Conservation (phyloP, 2,888 invertebrate species). For the Drosophila basisetae region DNA sequence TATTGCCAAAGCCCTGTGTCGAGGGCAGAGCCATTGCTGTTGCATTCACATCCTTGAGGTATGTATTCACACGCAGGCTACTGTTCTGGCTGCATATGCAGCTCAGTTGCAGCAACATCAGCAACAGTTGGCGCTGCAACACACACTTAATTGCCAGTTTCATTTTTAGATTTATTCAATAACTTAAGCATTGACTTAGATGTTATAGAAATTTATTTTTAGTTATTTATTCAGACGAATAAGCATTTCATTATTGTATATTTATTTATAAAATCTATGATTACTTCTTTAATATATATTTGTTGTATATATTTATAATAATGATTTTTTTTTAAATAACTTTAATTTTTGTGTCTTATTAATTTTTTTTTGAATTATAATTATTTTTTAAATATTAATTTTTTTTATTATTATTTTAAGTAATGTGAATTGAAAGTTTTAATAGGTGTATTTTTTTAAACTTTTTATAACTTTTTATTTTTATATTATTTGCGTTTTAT, state of each 20-base stretch:
- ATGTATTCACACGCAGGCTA: constrained; percentile 66
- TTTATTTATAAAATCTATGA: not conserved
- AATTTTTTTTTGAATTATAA: not conserved
- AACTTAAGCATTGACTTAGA: constrained; percentile 3
- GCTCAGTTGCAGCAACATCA: constrained; percentile 35
- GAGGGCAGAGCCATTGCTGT: constrained; percentile 54
- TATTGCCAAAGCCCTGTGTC: constrained; percentile 65
- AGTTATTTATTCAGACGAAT: not conserved
- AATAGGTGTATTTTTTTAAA: not conserved
- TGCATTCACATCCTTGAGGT: constrained; percentile 65
- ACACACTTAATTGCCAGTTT: constrained; percentile 14
- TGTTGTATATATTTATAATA: not conserved
- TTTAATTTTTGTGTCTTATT: not conserved
- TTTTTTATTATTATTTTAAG: not conserved
- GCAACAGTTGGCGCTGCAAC: constrained; percentile 15
- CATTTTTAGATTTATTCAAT: constrained; percentile 18
- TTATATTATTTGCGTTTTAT: not conserved
- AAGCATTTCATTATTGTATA: not conserved
- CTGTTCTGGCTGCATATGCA: constrained; percentile 53
- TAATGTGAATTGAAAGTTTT: not conserved
- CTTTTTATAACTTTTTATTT: not conserved
- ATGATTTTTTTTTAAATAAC: not conserved
- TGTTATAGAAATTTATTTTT: not conserved
- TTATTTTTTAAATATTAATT: not conserved
- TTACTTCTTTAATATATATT: not conserved